These are phyloP conservation scores for Amblyopsis hoosieri DNA, from an alignment of 2,797 vertebrate species.

Conservation along the genomic window DNA sequence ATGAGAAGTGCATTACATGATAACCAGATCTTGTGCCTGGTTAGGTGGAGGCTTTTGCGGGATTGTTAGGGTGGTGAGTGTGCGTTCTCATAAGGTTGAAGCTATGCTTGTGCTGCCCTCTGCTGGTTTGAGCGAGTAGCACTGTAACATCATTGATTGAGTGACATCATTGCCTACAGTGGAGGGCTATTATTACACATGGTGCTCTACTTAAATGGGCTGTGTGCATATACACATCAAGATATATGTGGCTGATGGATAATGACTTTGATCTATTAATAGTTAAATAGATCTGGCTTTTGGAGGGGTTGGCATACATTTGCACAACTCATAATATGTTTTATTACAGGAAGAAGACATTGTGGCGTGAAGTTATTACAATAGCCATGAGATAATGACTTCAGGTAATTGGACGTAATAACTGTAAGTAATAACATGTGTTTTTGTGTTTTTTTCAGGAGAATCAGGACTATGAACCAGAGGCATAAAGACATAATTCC, in stretches of 20 bases:
- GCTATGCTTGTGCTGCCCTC: constrained; percentile 63
- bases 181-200: background rate
- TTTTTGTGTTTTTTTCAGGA: constrained; percentile 68
- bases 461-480: constrained; percentile 97
- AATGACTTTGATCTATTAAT: too few relatives aligned
- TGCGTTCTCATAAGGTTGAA: constrained; percentile 55
- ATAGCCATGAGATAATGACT: too few relatives aligned
- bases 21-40: constrained; percentile 20
- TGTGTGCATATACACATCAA: too few relatives aligned
- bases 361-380: too few relatives aligned
- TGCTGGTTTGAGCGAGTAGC: constrained; percentile 45
- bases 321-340: too few relatives aligned
- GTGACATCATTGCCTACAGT: constrained; percentile 49
- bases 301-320: too few relatives aligned
- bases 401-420: too few relatives aligned
- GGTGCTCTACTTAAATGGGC: too few relatives aligned
- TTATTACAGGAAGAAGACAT: too few relatives aligned
- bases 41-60: constrained; percentile 39
- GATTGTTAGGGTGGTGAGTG: constrained; percentile 35
- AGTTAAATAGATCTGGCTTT: too few relatives aligned
- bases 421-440: background rate
- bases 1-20: constrained; percentile 19
- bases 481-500: constrained; percentile 87
- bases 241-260: too few relatives aligned
- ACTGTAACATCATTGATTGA: constrained; percentile 26